These are phyloP conservation scores for Oreochromis aureus DNA, from an alignment of 2,113 vertebrate species.

Conservation along the genomic window DNA sequence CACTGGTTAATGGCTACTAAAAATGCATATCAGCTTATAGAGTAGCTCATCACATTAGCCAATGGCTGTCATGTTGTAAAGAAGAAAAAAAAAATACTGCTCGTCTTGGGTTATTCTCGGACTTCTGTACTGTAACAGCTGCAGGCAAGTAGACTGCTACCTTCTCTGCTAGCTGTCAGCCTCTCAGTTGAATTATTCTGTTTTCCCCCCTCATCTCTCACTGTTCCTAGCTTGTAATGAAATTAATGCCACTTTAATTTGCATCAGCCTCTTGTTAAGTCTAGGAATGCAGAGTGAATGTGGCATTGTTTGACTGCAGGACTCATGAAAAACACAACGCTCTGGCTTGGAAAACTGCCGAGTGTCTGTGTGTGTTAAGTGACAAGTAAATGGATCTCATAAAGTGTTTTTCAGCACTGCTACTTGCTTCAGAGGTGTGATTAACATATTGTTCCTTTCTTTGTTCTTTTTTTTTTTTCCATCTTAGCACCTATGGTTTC, in stretches of 20 bases:
- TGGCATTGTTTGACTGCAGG: conserved; percentile 52
- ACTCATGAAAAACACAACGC: conserved; percentile 32
- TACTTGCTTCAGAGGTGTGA: background rate
- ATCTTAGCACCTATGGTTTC: background rate
- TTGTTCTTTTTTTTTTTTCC: background rate
- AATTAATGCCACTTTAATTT: conserved; percentile 68
- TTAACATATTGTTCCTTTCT: background rate
- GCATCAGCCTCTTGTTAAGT: conserved; percentile 44
- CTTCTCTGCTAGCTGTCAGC: conserved; percentile 34
- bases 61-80: conserved; percentile 8
- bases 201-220: conserved; percentile 11
- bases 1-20: conserved; percentile 22
- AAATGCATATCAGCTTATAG: conserved; percentile 32
- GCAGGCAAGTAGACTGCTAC: conserved; percentile 29
- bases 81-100: background rate
- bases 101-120: conserved; percentile 27
- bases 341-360: background rate
- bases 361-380: background rate
- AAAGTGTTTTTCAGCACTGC: background rate
- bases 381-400: conserved; percentile 8
- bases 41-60: conserved; percentile 44
- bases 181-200: conserved; percentile 42
- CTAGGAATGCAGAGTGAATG: conserved; percentile 32
- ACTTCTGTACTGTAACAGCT: conserved; percentile 35
- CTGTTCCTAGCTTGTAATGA: conserved; percentile 43